Base-by-base conservation (phyloP, 2,888 invertebrate species). In the Eupithecia tripunctaria region DNA sequence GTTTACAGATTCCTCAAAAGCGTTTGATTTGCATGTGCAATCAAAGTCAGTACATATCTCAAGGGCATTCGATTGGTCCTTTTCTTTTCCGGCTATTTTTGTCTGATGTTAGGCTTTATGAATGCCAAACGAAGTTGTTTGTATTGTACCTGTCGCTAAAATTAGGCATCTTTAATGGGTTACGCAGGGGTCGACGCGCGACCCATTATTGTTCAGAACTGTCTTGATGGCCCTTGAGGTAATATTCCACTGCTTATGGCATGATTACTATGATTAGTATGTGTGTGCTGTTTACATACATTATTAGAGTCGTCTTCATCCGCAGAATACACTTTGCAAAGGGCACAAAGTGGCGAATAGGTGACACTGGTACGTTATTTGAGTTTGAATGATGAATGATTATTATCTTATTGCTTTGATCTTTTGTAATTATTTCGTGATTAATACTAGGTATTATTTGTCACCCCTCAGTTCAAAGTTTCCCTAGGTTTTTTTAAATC, bases 41-140 rank as follows among this genome's bases (percentile, higher is more conserved):
- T 27, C 14, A 18, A 67, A 62, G 27, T 68, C 0, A 25, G 63
- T 71, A 38, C 14, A 29, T 51, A 25, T 43, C 51, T 62, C 60
- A 68, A 38, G 68, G 68, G 18, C 43, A 15, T n/a, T 27, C 21
- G 29, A 25, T 67, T 32, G 67, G 67, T 47, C 18, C 43, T 38
- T 60, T 60, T 32, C 4, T 32, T 32, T 32, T 32, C 32, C 32
- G 32, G 60, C 15, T 60, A 29, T 60, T 27, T 29, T 29, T 60
- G 59, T 5, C 8, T 27, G 59, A 60, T 7, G 2, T 27, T 27
- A 60, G 29, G 12, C n/a, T n/a, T n/a, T n/a, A n/a, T n/a, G n/a
- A 29, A 27, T 2, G 12, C 21, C 29, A 29, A 60, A 2, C 27
- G 27, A 29, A 7, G 18, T 29, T 60, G 27, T 27, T 60, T 29